Conservation (phyloP, 2,113 vertebrate genomes). For the Grus americana region DNA sequence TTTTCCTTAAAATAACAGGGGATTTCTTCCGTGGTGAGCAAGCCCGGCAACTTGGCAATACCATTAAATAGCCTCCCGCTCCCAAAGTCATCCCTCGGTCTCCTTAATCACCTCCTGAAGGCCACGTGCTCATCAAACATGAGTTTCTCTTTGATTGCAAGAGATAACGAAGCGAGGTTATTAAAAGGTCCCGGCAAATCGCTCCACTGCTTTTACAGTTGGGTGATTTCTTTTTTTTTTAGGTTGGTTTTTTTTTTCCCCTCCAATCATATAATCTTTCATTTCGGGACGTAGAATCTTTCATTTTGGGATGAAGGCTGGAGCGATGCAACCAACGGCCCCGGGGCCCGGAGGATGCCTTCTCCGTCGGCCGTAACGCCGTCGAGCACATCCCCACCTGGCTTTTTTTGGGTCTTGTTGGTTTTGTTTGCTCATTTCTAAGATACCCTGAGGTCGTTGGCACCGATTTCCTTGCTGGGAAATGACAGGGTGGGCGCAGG, state of each 20-base stretch:
- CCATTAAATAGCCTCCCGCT: background rate
- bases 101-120: background rate
- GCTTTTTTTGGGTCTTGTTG: background rate
- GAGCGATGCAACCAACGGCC: background rate
- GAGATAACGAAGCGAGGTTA: background rate
- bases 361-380: background rate
- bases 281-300: background rate
- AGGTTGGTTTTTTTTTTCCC: too few relatives aligned
- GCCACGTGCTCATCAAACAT: background rate
- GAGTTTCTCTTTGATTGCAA: background rate
- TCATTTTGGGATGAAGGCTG: background rate
- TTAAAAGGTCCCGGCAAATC: background rate
- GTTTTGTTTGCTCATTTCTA: background rate
- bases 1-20: background rate
- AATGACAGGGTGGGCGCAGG: background rate
- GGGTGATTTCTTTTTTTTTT: background rate
- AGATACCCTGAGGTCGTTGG: background rate
- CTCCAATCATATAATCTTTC: background rate
- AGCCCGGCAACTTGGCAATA: rapidly evolving
- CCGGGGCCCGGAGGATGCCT: background rate
- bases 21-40: background rate
- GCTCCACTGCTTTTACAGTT: background rate
- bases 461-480: background rate
- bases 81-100: background rate
- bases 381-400: rapidly evolving